Conservation (phyloP, 2,888 invertebrate species). For the Agrochola lychnidis region DNA sequence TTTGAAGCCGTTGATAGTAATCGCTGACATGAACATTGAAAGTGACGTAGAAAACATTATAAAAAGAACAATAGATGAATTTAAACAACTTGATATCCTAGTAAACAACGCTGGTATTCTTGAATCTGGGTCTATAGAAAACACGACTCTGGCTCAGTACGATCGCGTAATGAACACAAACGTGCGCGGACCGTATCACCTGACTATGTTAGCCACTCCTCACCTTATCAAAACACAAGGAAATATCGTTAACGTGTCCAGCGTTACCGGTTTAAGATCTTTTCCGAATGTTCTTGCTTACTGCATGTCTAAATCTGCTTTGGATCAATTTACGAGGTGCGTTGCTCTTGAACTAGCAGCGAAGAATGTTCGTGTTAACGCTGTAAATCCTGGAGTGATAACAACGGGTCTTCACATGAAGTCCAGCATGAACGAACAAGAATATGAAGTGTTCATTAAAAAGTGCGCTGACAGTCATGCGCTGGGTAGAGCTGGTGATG, state of each 20-base stretch:
- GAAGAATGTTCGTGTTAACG: conserved; percentile 96
- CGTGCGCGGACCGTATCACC: conserved; percentile 93
- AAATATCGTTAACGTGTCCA: conserved; percentile 97
- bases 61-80: conserved; percentile 92
- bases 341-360: conserved; percentile 95
- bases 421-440: conserved; percentile 94
- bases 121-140: conserved; percentile 95
- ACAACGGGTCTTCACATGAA: conserved; percentile 95
- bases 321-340: conserved; percentile 98
- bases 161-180: conserved; percentile 97
- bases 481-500: conserved; percentile 95
- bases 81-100: conserved; percentile 93
- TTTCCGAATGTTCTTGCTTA: conserved; percentile 97
- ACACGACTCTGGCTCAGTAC: conserved; percentile 94
- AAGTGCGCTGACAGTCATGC: conserved; percentile 96
- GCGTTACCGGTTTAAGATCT: conserved; percentile 96
- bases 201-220: conserved; percentile 96
- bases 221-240: conserved; percentile 95
- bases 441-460: conserved; percentile 95
- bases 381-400: conserved; percentile 98
- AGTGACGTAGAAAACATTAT: conserved; percentile 92
- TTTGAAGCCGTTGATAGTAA: conserved; percentile 89
- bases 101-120: conserved; percentile 97
- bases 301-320: conserved; percentile 97
- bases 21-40: conserved; percentile 93